Evolutionary conservation across 2,797 vertebrate genomes (phyloP).

Genomic region (Labroides dimidiatus): DNA sequence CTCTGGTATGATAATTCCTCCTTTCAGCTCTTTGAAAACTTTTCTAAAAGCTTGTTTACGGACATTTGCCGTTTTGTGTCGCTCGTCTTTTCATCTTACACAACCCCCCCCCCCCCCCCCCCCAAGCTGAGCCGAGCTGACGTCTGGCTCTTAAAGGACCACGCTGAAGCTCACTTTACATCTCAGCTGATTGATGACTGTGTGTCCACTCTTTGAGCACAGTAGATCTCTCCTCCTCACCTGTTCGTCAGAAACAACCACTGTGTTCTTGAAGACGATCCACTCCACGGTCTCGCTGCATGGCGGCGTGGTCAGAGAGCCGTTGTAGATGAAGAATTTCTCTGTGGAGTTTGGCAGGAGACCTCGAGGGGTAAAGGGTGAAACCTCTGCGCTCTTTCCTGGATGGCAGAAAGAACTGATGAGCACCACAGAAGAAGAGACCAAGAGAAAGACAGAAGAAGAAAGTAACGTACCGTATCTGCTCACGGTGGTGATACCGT

Average conservation of each 20-base stretch:
- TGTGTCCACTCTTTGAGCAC: not conserved
- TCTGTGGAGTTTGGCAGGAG: conserved; percentile 92
- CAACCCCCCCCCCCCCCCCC: too few relatives aligned
- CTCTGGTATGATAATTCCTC: conserved; percentile 66
- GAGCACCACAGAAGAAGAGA: conserved; percentile 11
- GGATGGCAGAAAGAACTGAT: conserved; percentile 15
- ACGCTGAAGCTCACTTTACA: not conserved
- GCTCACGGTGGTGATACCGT: conserved; percentile 90
- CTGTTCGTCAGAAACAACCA: conserved; percentile 91
- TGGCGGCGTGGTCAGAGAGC: conserved; percentile 93
- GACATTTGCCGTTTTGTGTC: conserved; percentile 26
- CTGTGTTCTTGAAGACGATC: conserved; percentile 94
- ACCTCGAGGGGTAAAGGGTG: conserved; percentile 83
- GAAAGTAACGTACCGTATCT: conserved; percentile 88
- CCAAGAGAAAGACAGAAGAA: not conserved
- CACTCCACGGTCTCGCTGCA: conserved; percentile 95
- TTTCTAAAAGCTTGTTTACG: conserved; percentile 45
- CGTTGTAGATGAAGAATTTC: conserved; percentile 97
- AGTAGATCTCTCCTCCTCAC: conserved; percentile 51
- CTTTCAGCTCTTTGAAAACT: conserved; percentile 44
- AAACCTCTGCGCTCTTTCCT: conserved; percentile 93
- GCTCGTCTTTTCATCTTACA: conserved; percentile 16
- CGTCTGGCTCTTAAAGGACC: conserved; percentile 17
- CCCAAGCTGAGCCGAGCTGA: too few relatives aligned
- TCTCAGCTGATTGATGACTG: not conserved